phyloP scores from a whole-genome alignment of 2,797 vertebrate genomes.

The Aphelocoma californica region DNA sequence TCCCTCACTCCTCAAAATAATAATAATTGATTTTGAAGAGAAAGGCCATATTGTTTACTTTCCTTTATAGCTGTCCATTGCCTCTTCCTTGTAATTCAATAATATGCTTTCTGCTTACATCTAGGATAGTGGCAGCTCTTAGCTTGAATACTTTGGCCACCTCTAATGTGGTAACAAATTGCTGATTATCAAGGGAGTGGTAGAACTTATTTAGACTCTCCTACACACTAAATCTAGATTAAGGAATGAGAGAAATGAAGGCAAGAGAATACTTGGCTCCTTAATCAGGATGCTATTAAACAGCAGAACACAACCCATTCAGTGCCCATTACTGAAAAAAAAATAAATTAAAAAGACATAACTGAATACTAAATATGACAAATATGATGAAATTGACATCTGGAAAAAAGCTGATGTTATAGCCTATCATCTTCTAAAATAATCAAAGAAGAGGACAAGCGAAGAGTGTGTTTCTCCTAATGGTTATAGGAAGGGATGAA shows the following conservation, averaged over 20 bases:
- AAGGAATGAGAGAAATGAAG: background rate
- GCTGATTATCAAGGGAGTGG: background rate
- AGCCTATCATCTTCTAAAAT: background rate
- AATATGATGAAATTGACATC: background rate
- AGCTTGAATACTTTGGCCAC: background rate
- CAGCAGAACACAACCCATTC: background rate
- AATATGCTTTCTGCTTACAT: background rate
- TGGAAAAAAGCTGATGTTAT: background rate
- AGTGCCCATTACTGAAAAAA: background rate
- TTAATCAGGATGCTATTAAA: background rate
- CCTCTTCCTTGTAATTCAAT: background rate
- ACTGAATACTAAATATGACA: background rate
- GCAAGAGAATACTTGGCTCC: background rate
- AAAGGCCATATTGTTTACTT: background rate
- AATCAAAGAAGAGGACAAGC: background rate
- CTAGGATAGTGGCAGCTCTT: background rate
- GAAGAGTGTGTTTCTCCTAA: background rate
- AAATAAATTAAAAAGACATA: background rate
- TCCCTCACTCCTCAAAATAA: background rate
- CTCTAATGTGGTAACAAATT: background rate
- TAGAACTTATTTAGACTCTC: background rate
- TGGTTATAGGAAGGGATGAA: background rate
- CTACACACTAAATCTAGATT: background rate
- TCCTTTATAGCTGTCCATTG: background rate
- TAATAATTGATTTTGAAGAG: background rate